These are phyloP conservation scores for Sceloporus undulatus DNA, from an alignment of 2,113 vertebrate species.

Conservation along the genomic window DNA sequence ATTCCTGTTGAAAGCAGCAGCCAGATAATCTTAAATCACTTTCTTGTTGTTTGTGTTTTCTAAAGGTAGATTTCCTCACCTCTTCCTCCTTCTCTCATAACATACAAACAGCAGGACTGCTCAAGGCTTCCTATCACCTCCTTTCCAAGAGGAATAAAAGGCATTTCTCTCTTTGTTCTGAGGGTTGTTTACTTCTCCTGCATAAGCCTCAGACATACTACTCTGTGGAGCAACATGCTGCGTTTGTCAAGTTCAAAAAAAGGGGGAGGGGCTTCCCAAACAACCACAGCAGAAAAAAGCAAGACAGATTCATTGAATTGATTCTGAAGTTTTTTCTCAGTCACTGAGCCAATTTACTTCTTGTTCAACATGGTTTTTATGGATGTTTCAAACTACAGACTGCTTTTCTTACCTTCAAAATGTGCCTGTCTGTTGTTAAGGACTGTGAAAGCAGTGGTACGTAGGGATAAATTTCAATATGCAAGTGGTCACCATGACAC, in stretches of 20 bases:
- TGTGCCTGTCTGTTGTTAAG: not conserved
- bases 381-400: not conserved
- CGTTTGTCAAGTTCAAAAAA: conserved; percentile 30
- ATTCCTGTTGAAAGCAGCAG: conserved; percentile 13
- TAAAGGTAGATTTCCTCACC: conserved; percentile 46
- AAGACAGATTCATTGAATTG: conserved; percentile 20
- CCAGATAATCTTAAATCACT: conserved; percentile 24
- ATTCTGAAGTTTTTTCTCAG: conserved; percentile 12
- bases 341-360: not conserved
- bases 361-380: not conserved
- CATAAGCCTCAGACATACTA: not conserved
- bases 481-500: not conserved
- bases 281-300: conserved; percentile 30
- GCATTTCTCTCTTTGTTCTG: conserved; percentile 4
- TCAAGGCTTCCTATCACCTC: not conserved
- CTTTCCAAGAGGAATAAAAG: conserved; percentile 14
- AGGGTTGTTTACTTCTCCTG: not conserved
- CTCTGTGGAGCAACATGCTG: not conserved
- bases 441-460: not conserved
- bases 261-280: not conserved
- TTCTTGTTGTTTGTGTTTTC: conserved; percentile 10
- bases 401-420: not conserved
- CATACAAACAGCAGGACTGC: not conserved
- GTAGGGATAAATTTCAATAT: not conserved
- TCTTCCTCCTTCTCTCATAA: not conserved